phyloP scores from a whole-genome alignment of 2,797 vertebrate genomes.

The Enteromius radiatus region DNA sequence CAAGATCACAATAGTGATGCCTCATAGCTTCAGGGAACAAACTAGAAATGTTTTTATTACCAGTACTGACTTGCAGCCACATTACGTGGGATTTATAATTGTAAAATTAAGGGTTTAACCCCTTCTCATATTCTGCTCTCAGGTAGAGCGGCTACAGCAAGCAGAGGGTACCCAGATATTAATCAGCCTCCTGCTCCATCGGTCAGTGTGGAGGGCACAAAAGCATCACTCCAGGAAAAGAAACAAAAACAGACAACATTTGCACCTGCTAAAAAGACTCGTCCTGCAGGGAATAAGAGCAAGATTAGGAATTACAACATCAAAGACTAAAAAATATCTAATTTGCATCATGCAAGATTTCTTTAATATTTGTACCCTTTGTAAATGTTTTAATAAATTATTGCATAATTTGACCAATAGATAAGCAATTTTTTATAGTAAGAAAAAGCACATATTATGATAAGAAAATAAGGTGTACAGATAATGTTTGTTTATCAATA shows the following conservation, averaged over 20 bases:
- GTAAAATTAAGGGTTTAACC: background rate
- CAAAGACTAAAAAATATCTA: conserved; percentile 77
- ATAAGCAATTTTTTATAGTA: background rate
- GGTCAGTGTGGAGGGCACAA: conserved; percentile 69
- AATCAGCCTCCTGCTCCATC: conserved; percentile 12
- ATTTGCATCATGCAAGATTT: background rate
- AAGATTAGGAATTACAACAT: conserved; percentile 89
- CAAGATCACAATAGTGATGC: background rate
- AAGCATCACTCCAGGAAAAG: conserved; percentile 68
- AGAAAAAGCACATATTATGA: background rate
- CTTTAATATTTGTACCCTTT: background rate
- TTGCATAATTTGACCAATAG: background rate
- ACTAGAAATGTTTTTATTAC: background rate
- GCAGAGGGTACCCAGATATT: background rate
- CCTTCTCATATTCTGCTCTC: background rate
- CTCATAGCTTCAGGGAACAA: background rate
- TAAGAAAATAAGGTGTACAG: too few species aligned
- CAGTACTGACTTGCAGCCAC: background rate
- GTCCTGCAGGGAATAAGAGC: conserved; percentile 55
- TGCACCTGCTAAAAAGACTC: conserved; percentile 61
- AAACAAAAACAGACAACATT: conserved; percentile 60
- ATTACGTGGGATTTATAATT: background rate
- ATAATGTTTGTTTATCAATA: background rate
- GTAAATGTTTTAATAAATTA: conserved; percentile 16
- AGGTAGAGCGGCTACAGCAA: conserved; percentile 32